Conservation (phyloP, 2,888 invertebrate species). For the Apomyelois bistriatella region DNA sequence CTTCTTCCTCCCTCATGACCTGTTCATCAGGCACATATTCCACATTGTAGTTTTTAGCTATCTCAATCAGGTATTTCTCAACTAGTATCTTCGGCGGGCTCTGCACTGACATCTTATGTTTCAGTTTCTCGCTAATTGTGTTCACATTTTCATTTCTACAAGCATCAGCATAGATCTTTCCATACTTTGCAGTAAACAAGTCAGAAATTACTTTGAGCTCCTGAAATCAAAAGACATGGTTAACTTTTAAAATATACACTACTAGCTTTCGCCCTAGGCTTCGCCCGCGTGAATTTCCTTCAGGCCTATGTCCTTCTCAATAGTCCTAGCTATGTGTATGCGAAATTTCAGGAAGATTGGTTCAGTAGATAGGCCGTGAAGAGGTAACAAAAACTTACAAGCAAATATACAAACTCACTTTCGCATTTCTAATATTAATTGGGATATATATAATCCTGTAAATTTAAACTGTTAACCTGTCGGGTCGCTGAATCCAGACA, state of each 20-base stretch:
- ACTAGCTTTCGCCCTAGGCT: too few relatives aligned
- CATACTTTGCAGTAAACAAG: conserved; percentile 94
- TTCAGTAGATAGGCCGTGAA: too few relatives aligned
- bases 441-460: too few relatives aligned
- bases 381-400: too few relatives aligned
- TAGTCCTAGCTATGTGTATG: too few relatives aligned
- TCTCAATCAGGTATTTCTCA: conserved; percentile 96
- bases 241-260: not conserved
- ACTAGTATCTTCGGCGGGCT: conserved; percentile 97
- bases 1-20: conserved; percentile 88
- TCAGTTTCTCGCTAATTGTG: conserved; percentile 93
- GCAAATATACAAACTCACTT: too few relatives aligned
- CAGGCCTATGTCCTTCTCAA: too few relatives aligned
- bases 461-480: too few relatives aligned
- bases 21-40: conserved; percentile 97
- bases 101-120: conserved; percentile 95
- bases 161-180: conserved; percentile 94
- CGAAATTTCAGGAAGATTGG: too few relatives aligned
- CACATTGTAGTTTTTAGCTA: conserved; percentile 96
- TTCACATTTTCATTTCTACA: conserved; percentile 90
- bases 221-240: conserved; percentile 40
- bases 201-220: conserved; percentile 91
- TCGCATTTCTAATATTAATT: too few relatives aligned
- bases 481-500: too few relatives aligned
- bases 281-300: too few relatives aligned